These are phyloP conservation scores for Spongilla lacustris DNA, from an alignment of 37 sponge, comb jelly and placozoan genomes.

Conservation along the genomic window DNA sequence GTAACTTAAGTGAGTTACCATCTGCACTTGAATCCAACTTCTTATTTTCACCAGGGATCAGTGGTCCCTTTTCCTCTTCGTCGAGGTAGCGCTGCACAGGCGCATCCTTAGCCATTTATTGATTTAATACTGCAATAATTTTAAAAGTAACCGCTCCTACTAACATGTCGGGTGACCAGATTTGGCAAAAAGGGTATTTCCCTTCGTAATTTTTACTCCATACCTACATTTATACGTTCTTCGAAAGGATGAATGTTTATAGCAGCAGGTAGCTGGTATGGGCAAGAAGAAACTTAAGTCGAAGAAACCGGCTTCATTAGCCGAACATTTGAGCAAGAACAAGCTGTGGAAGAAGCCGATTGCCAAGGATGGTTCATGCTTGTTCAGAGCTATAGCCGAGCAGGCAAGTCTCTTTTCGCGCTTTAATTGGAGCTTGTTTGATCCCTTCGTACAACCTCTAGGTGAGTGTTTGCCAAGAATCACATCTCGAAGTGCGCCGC, in stretches of 20 bases:
- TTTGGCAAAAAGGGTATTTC: too few species aligned
- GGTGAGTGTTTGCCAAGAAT: constrained; percentile 52
- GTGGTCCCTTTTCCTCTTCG: not conserved
- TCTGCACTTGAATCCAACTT: constrained; percentile 75
- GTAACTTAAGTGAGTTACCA: constrained; percentile 20
- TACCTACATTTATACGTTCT: too few species aligned
- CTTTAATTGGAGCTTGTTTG: not conserved
- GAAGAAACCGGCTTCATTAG: constrained; percentile 23
- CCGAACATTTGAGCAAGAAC: constrained; percentile 29
- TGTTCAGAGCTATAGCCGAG: constrained; percentile 90
- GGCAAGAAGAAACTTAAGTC: constrained; percentile 1
- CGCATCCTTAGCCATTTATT: not conserved
- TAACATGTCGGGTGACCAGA: too few species aligned
- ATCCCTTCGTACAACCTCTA: constrained; percentile 7
- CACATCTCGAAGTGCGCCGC: constrained; percentile 43
- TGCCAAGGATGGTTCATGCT: constrained; percentile 89
- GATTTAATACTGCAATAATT: constrained; percentile 11
- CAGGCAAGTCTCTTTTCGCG: constrained; percentile 43
- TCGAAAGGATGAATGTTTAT: not conserved
- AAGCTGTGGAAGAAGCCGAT: constrained; percentile 62
- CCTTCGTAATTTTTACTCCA: not conserved
- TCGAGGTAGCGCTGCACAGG: not conserved
- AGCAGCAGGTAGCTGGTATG: not conserved
- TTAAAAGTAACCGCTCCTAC: constrained; percentile 4
- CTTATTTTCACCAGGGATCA: constrained; percentile 28